Conservation (phyloP, 1,140 invertebrate species). For the Pentalonia nigronervosa region DNA sequence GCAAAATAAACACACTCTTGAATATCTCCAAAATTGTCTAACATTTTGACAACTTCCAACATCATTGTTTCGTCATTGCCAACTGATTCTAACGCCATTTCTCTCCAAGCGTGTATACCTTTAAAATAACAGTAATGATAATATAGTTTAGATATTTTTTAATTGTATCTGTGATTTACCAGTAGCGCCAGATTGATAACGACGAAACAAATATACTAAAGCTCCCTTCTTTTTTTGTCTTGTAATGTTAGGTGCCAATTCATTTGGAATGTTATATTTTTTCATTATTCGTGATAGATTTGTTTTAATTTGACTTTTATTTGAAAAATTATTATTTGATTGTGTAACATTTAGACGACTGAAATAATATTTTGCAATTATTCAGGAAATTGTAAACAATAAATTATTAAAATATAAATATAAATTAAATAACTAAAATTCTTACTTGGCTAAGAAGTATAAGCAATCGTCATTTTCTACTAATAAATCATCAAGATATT, state of each 20-base stretch:
- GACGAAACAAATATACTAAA: constrained; percentile 70
- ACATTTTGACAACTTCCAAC: constrained; percentile 66
- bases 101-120: constrained; percentile 71
- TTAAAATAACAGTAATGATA: background rate
- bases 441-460: constrained; percentile 25
- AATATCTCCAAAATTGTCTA: constrained; percentile 67
- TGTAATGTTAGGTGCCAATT: constrained; percentile 71
- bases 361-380: constrained; percentile 62
- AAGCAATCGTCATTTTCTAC: constrained; percentile 45
- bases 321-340: constrained; percentile 69
- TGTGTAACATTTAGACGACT: constrained; percentile 68
- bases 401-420: background rate
- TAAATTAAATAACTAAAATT: background rate
- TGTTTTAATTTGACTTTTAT: constrained; percentile 70
- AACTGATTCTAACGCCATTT: constrained; percentile 74
- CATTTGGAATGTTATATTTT: constrained; percentile 70
- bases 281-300: constrained; percentile 70
- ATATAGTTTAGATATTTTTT: background rate
- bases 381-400: background rate
- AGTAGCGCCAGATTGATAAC: constrained; percentile 54
- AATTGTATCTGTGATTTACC: constrained; percentile 23
- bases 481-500: constrained; percentile 70
- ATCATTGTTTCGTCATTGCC: constrained; percentile 67
- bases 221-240: constrained; percentile 72
- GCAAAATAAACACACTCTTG: constrained; percentile 73